Evolutionary conservation across 1,140 invertebrate genomes (phyloP), one percentile per base, ranked within the genome.

Genomic region (Tetramorium simillimum): DNA sequence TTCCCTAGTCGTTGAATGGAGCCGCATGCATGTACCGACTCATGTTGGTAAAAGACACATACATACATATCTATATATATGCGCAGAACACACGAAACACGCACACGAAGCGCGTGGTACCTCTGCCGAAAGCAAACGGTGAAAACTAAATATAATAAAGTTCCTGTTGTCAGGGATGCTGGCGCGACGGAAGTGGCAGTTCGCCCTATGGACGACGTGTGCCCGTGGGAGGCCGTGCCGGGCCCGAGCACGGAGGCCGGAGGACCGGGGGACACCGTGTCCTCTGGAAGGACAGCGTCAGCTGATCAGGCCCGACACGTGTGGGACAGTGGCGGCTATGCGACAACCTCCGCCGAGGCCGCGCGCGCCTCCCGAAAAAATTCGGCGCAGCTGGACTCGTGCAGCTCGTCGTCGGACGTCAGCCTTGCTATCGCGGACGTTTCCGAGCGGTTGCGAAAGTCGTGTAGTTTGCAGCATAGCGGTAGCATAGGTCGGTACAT

Each of bases 381-480:
- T 88, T 96, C 96, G 0, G 93, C 93, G 12, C 96, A 96, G 87
- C 69, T 96, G 49, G 96, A 96, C 87, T 96, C 96, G 18, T 96
- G 95, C 85, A 96, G 96, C 92, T 97, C 97, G 2, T 97, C 97
- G 2, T 97, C 97, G 3, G 97, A 98, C 92, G 96, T 97, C 76
- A 97, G 97, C 91, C 94, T 96, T n/a, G 95, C 96, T 51, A 95
- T 96, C 9, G 93, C 95, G 3, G 97, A 97, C 60, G 96, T 96
- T 2, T 96, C 95, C 9, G 96, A 96, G 46, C 95, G 96, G 28
- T 92, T 96, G 87, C 96, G 95, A 93, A 95, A 96, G 87, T 93
- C 96, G 49, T 96, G 96, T 89, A 95, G 96, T 58, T 93, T 97
- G 56, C 96, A 96, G 18, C 96, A 96, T 96, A 96, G 92, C 96